These are phyloP conservation scores for Macrophya alboannulata DNA, from an alignment of 2,888 invertebrate species.

Conservation along the genomic window DNA sequence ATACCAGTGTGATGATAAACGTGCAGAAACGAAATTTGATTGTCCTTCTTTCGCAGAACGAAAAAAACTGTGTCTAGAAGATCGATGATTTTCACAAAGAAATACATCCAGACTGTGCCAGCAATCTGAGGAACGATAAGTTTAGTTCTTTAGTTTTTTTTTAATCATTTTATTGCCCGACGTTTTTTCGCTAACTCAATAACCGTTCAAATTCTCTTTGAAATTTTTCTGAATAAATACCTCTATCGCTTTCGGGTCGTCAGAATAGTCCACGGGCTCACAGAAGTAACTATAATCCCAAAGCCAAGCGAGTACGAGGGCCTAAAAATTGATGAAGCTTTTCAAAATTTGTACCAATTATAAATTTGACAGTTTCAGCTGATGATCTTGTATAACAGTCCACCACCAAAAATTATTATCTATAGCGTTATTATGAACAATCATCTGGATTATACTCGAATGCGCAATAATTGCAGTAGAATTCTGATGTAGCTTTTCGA, in stretches of 20 bases:
- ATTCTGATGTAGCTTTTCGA: too few relatives aligned
- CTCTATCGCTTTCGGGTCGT: conserved; percentile 83
- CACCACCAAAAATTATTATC: too few relatives aligned
- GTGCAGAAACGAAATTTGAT: conserved; percentile 92
- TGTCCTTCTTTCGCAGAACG: conserved; percentile 90
- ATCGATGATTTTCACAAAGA: conserved; percentile 87
- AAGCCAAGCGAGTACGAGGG: conserved; percentile 80
- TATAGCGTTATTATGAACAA: too few relatives aligned
- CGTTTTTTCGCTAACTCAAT: not conserved
- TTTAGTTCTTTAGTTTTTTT: too few relatives aligned
- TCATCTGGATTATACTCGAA: too few relatives aligned
- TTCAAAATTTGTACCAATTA: not conserved
- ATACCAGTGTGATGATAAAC: conserved; percentile 94
- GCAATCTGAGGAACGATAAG: conserved; percentile 77
- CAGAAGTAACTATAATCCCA: conserved; percentile 86
- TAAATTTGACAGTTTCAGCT: not conserved
- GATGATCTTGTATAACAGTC: not conserved
- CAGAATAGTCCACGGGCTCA: conserved; percentile 87
- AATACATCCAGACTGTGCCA: conserved; percentile 85
- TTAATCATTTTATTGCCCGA: too few relatives aligned
- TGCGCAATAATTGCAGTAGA: too few relatives aligned
- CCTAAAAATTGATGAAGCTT: conserved; percentile 65
- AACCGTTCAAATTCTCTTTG: not conserved
- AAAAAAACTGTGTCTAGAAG: conserved; percentile 92
- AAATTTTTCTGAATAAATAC: conserved; percentile 74